Percentiles rank a stretch among this genome's conserved stretches.
Conservation (phyloP, 2,888 invertebrate genomes). For the Drosophila subquinaria region DNA sequence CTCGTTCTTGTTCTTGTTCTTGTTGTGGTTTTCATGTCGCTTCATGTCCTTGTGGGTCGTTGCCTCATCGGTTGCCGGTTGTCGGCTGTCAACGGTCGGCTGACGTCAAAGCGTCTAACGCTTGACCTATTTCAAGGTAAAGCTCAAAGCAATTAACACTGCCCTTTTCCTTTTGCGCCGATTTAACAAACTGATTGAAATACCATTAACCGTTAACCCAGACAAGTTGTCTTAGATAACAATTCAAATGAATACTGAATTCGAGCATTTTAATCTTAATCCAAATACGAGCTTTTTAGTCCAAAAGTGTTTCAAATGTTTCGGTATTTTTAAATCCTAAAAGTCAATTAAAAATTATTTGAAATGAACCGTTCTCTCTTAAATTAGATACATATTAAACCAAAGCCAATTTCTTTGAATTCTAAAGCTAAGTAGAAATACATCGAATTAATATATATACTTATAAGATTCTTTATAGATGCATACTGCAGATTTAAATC, state of each 20-base stretch:
- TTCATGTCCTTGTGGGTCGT: conserved; percentile 29
- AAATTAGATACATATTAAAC: too few relatives aligned
- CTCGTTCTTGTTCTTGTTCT: not conserved
- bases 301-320: too few relatives aligned
- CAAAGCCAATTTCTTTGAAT: too few relatives aligned
- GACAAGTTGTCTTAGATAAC: not conserved
- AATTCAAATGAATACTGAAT: not conserved
- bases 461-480: too few relatives aligned
- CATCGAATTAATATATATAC: too few relatives aligned
- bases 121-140: conserved; percentile 13
- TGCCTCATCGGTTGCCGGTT: conserved; percentile 18
- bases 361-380: too few relatives aligned
- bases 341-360: too few relatives aligned
- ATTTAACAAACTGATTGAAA: conserved; percentile 2
- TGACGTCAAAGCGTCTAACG: conserved; percentile 31
- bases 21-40: not conserved
- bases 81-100: conserved; percentile 7
- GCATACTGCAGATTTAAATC: too few relatives aligned
- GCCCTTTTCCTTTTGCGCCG: not conserved
- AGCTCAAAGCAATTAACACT: conserved; percentile 17
- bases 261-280: too few relatives aligned
- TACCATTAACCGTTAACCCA: not conserved
- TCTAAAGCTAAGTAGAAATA: too few relatives aligned
- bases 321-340: too few relatives aligned
- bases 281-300: too few relatives aligned